Evolutionary conservation across 2,888 invertebrate species (phyloP).

Genomic region (Teleiodes luculella): DNA sequence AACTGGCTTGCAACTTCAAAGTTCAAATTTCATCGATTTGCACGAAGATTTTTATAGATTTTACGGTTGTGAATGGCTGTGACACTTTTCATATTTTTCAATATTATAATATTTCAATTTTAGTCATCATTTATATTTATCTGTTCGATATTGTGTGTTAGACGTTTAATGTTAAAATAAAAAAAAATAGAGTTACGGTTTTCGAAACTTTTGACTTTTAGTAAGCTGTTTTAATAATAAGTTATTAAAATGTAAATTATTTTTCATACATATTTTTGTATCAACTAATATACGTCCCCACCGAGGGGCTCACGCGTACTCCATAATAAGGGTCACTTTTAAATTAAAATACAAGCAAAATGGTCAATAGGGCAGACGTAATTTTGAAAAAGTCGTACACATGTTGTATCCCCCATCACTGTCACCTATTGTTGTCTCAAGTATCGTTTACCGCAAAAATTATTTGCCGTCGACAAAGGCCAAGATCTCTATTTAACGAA

Average conservation of each 20-base stretch:
- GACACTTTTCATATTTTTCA: not conserved
- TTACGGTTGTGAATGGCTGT: conserved; percentile 15
- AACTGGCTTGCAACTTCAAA: conserved; percentile 35
- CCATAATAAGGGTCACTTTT: no score
- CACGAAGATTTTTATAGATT: conserved; percentile 19
- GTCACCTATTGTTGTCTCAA: conserved; percentile 59
- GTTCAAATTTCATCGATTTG: conserved; percentile 64
- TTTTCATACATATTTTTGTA: no score
- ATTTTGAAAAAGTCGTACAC: conserved; percentile 8
- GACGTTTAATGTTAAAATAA: no score
- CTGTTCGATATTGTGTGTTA: no score
- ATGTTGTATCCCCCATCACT: conserved; percentile 53
- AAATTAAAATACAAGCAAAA: not conserved
- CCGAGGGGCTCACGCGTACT: no score
- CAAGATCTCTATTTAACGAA: conserved; percentile 72
- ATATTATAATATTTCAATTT: no score
- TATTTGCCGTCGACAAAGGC: conserved; percentile 60
- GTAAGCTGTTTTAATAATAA: no score
- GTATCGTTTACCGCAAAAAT: conserved; percentile 77
- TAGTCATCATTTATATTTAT: no score
- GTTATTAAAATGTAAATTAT: no score
- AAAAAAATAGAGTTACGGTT: no score
- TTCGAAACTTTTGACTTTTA: no score
- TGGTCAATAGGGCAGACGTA: not conserved
- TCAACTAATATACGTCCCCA: no score